Evolutionary conservation across 2,888 invertebrate genomes (phyloP), one percentile per base, ranked within the genome.

Genomic region (Drosophila koepferae): DNA sequence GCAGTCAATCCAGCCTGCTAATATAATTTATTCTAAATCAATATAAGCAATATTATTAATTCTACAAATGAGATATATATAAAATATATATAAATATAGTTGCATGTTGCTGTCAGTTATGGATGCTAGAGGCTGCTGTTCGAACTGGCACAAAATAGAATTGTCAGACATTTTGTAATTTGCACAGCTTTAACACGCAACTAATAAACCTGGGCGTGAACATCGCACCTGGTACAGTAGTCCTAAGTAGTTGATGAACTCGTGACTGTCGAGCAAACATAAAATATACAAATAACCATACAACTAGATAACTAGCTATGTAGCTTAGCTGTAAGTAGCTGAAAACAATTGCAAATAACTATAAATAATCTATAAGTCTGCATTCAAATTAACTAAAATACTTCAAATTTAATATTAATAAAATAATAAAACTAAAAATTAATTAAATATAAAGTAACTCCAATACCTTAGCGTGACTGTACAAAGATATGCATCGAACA

Each of bases 151-250:
- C 63, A 64, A 61, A 63, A 61, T 68, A 56, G 63, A 28, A 58
- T 40, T 56, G 62, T 53, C 76, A 74, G 78, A 88, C 74, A 28
- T 10, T 86, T 88, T 84, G 73, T 88, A 83, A 84, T 84, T 88
- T 80, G 72, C 89, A 84, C 80, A 74, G 61, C 70, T 66, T 72
- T 77, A 72, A 88, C 82, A 85, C 71, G 74, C 69, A 72, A 80
- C 67, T 59, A 65, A 56, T 43, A 65, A 55, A 34, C 53, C 49
- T 63, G 70, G 85, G 77, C 80, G 82, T 79, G 68, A 53, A 51
- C 59, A 58, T 58, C 61, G 55, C 81, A 68, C 69, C 71, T 74
- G 65, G 48, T 48, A 56, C 31, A 18, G 48, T 74, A 82, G 64
- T 72, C 54, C 34, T 77, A 63, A 66, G 56, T 48, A 60, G 60